Evolutionary conservation across 53 echinoderm and acorn worm species (phyloP).

Genomic region (Holothuria leucospilota): DNA sequence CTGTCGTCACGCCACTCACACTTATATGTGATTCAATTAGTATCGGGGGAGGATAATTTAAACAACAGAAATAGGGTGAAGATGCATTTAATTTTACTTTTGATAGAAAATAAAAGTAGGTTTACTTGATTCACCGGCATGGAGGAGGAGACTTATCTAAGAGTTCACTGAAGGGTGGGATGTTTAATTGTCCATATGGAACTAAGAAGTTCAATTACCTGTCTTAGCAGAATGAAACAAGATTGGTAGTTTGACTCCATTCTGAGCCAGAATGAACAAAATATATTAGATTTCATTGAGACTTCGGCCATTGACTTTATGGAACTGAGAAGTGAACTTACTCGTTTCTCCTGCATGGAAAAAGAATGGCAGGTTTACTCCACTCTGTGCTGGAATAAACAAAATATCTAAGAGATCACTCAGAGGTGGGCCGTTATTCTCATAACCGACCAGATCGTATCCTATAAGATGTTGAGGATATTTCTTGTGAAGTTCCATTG

Average conservation of each 20-base stretch:
- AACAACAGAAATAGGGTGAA: no score
- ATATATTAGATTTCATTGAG: no score
- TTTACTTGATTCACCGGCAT: constrained; percentile 88
- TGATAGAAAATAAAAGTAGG: no score
- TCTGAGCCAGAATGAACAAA: no score
- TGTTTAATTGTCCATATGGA: background rate
- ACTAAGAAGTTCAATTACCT: no score
- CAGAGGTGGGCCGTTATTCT: constrained; percentile 76
- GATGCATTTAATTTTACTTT: no score
- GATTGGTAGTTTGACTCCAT: no score
- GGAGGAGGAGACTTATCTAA: constrained; percentile 84
- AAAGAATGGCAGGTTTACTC: constrained; percentile 73
- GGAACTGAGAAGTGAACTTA: background rate
- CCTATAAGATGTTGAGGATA: constrained; percentile 80
- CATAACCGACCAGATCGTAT: constrained; percentile 79
- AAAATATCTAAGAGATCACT: constrained; percentile 72
- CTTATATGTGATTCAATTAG: no score
- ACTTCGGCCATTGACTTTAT: no score
- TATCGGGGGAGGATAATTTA: no score
- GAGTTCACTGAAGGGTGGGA: constrained; percentile 69
- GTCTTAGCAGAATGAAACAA: no score
- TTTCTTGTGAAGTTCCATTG: constrained; percentile 53
- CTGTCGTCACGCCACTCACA: no score
- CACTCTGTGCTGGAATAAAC: constrained; percentile 47
- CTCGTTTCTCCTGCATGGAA: constrained; percentile 94